Percentiles rank a stretch among this genome's conserved stretches.
Conservation (phyloP, 2,888 invertebrate genomes). For the Apodemia hepburni region DNA sequence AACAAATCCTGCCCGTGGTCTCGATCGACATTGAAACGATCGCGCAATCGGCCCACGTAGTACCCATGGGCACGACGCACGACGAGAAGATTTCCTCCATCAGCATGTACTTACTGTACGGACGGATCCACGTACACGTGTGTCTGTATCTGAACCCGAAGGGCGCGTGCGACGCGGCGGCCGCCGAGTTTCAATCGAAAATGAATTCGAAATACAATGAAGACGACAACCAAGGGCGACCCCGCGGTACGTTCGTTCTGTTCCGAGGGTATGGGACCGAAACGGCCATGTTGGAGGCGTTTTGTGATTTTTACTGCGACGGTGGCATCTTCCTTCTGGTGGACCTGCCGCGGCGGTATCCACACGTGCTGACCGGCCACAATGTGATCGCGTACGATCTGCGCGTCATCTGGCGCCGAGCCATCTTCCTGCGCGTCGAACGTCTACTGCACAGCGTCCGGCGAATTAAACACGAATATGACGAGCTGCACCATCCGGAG, state of each 20-base stretch:
- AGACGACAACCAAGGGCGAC: slow-evolving; percentile 2
- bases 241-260: slow-evolving; percentile 11
- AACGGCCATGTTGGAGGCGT: not conserved
- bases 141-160: slow-evolving; percentile 15
- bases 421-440: too few species aligned
- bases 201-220: slow-evolving; percentile 16
- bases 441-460: too few species aligned
- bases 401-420: too few species aligned
- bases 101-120: slow-evolving; percentile 11
- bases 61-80: slow-evolving; percentile 16
- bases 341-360: too few species aligned
- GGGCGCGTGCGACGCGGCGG: slow-evolving; percentile 12
- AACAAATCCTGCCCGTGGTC: slow-evolving; percentile 14
- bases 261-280: slow-evolving; percentile 17
- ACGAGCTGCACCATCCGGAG: too few species aligned
- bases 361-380: too few species aligned
- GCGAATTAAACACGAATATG: too few species aligned
- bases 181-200: slow-evolving; percentile 14
- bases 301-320: too few species aligned
- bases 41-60: slow-evolving; percentile 8
- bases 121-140: slow-evolving; percentile 16
- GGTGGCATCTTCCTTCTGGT: too few species aligned
- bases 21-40: slow-evolving; percentile 17
- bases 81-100: slow-evolving; percentile 18
- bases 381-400: too few species aligned